Evolutionary conservation across 2,797 vertebrate species (phyloP), one percentile per base, ranked within the genome.

Genomic region (Lutjanus campechanus): DNA sequence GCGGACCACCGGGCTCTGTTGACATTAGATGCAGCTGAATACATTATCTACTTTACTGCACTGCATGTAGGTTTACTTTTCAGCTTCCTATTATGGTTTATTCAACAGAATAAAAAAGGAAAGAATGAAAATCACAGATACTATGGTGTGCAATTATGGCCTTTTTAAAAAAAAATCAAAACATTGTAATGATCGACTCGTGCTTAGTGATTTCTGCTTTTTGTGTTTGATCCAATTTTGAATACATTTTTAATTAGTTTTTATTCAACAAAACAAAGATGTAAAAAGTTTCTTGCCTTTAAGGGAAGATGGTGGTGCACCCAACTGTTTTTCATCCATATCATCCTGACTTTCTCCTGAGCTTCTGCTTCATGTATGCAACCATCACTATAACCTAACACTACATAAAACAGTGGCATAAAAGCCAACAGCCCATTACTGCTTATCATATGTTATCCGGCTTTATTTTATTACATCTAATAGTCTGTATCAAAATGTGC

Each of bases 21-120:
- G 90, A 90, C 78, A 75, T 75, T 82, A 76, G 76, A 68, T 82
- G 76, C 70, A 58, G 84, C 61, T 56, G 73, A 82, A 89, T 77
- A 73, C 77, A 82, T 89, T 85, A 80, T 80, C 76, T 72, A 58
- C 73, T 90, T 83, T 84, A 72, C 43, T 68, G 72, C 71, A 49
- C 66, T 59, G 62, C 43, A 17, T 84, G 56, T 44, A 66, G 36
- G 46, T 82, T 79, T 83, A 73, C 77, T 76, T 74, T 84, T 73
- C 60, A 77, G 61, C 69, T 69, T 68, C 11, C 19, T 54, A 8
- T 74, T 65, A 51, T 0, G 1, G 12, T n/a, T 62, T 50, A 44
- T 83, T 49, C 41, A 54, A 51, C 54, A 41, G 17, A n/a, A 41
- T n/a, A 56, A 40, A 40, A 66, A 7, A 40, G 2, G 6, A 40